phyloP scores from a whole-genome alignment of 1,140 invertebrate species.

The Drosophila parabipectinata region DNA sequence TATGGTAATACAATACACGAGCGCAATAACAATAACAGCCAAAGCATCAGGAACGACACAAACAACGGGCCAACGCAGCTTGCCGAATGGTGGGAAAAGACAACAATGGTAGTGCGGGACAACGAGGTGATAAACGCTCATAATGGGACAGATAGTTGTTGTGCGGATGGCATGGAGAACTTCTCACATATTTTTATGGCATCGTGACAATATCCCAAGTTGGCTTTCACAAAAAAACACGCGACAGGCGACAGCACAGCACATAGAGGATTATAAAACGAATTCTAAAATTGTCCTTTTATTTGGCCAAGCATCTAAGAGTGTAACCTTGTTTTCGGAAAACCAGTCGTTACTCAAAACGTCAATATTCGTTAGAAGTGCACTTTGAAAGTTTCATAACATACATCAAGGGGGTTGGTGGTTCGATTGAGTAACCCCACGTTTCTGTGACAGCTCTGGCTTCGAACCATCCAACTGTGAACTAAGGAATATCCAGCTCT shows the following conservation, averaged over 20 bases:
- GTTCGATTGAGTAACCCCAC: not conserved
- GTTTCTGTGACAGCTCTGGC: slow-evolving; percentile 4
- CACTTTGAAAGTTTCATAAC: not conserved
- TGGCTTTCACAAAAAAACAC: slow-evolving; percentile 3
- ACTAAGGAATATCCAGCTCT: slow-evolving; percentile 7
- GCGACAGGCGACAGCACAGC: not conserved
- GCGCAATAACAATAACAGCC: slow-evolving; percentile 42
- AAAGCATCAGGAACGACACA: slow-evolving; percentile 10
- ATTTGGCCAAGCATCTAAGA: not conserved
- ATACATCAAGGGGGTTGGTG: not conserved
- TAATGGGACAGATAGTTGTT: slow-evolving; percentile 19
- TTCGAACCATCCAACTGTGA: slow-evolving; percentile 2
- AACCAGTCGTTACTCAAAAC: not conserved
- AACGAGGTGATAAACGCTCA: slow-evolving; percentile 42
- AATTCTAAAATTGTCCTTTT: not conserved
- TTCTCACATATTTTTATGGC: slow-evolving; percentile 15
- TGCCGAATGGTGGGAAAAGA: slow-evolving; percentile 45
- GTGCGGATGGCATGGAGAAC: not conserved
- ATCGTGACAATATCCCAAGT: slow-evolving; percentile 4
- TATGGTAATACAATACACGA: slow-evolving; percentile 48
- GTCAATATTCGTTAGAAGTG: not conserved
- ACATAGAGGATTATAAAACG: not conserved
- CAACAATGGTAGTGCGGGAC: slow-evolving; percentile 24
- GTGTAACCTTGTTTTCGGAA: not conserved
- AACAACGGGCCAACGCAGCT: slow-evolving; percentile 33